Conservation (phyloP, 2,888 invertebrate species). For the Buathra laborator region DNA sequence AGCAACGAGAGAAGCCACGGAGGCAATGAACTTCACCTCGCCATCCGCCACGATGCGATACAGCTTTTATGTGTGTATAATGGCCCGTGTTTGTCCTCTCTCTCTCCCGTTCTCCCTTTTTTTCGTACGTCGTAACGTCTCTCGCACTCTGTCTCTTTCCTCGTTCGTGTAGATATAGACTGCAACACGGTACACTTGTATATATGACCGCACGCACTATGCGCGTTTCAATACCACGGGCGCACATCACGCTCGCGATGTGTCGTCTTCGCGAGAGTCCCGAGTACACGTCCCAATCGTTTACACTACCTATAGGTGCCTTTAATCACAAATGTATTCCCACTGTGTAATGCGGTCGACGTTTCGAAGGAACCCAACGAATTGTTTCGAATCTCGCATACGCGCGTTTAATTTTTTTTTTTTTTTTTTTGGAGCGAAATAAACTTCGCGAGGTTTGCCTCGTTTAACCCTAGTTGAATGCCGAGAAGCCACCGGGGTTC, state of each 20-base stretch:
- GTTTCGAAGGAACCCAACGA: slow-evolving; percentile 14
- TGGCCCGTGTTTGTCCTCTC: slow-evolving; percentile 82
- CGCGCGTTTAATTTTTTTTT: slow-evolving; percentile 5
- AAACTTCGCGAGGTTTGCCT: slow-evolving; percentile 58
- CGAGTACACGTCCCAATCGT: slow-evolving; percentile 63
- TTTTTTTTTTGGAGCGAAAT: slow-evolving; percentile 30
- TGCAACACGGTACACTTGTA: slow-evolving; percentile 56
- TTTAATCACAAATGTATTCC: neutral
- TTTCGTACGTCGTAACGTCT: neutral
- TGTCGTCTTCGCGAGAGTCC: slow-evolving; percentile 48
- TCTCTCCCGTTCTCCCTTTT: slow-evolving; percentile 51
- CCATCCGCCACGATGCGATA: slow-evolving; percentile 76
- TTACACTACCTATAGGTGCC: slow-evolving; percentile 35
- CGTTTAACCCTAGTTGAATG: slow-evolving; percentile 66
- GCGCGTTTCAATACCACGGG: slow-evolving; percentile 68
- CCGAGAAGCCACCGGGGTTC: slow-evolving; percentile 49
- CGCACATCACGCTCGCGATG: slow-evolving; percentile 52
- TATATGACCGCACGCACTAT: slow-evolving; percentile 70
- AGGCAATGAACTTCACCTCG: slow-evolving; percentile 85
- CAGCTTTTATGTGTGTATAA: slow-evolving; percentile 83
- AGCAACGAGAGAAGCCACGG: slow-evolving; percentile 70
- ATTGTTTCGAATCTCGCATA: slow-evolving; percentile 31
- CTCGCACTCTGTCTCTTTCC: slow-evolving; percentile 51
- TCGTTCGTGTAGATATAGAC: slow-evolving; percentile 68
- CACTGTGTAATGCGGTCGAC: neutral